Conservation (phyloP, 2,888 invertebrate genomes). For the Scelioninae gen. 1 region DNA sequence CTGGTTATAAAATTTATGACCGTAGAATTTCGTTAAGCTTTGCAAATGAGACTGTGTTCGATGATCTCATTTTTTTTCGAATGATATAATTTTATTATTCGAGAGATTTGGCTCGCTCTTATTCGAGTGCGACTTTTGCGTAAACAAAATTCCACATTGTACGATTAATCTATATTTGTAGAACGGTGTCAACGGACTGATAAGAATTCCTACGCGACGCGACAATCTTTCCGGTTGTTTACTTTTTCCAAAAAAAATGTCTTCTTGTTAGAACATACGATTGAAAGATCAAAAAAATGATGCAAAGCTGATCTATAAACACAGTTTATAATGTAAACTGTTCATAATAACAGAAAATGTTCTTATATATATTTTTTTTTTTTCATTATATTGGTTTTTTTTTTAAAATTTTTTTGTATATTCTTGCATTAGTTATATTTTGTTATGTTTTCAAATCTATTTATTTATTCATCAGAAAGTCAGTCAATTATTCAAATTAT, state of each 20-base stretch:
- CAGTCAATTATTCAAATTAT: too few relatives aligned
- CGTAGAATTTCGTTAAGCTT: neutral
- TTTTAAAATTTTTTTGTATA: too few relatives aligned
- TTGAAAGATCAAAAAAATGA: neutral
- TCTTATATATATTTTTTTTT: too few relatives aligned
- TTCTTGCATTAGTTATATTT: too few relatives aligned
- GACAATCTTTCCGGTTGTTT: slow-evolving; percentile 21
- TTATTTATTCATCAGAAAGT: too few relatives aligned
- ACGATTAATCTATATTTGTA: slow-evolving; percentile 56
- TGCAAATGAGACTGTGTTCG: neutral
- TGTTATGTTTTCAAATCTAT: too few relatives aligned
- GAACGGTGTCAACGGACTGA: slow-evolving; percentile 49
- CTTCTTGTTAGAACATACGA: neutral
- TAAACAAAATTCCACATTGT: slow-evolving; percentile 58
- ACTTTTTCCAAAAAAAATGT: neutral
- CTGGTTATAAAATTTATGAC: too few relatives aligned
- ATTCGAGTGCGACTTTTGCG: slow-evolving; percentile 13
- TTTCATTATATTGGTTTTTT: too few relatives aligned
- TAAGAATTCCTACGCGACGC: slow-evolving; percentile 47
- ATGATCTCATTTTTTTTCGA: neutral
- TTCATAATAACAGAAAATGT: too few relatives aligned
- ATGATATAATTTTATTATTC: slow-evolving; percentile 11
- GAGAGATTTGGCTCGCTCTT: slow-evolving; percentile 9
- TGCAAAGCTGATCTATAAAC: too few relatives aligned
- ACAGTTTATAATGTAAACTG: too few relatives aligned